Evolutionary conservation across 2,113 vertebrate genomes (phyloP), one percentile per base, ranked within the genome.

Genomic region (Lagopus muta): DNA sequence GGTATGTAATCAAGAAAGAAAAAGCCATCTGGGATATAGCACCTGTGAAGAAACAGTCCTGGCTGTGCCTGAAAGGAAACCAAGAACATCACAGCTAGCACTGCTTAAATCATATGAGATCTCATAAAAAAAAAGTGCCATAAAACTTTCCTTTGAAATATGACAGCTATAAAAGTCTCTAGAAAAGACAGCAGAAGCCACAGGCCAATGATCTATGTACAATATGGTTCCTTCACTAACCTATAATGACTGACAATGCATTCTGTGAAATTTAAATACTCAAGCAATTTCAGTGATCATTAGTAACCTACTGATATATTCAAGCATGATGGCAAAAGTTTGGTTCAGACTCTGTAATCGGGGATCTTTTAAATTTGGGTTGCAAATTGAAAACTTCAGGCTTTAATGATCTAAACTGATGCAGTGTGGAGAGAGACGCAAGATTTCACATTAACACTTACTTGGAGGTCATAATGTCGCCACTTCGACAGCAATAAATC

Each of bases 121-220:
- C 50, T 89, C 50, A 88, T 38, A 21, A 77, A 61, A 82, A 61
- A 82, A 82, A 84, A 28, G 32, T n/a, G 34, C 12, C 32, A 89
- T 91, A 88, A 95, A 92, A 43, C 6, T 67, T 71, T 71, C 6
- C 2, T 90, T 83, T 78, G 30, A 94, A 92, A 85, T 71, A 91
- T 30, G 27, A 82, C 72, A 86, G 79, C 32, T 50, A 48, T 57
- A 83, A 81, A 92, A 50, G 45, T 73, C 64, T 89, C 50, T 82
- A 42, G 36, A 86, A 90, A 77, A 71, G 71, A 64, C 55, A 86
- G 20, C 15, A 67, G 84, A 67, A 64, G 34, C 48, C 34, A 82
- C 57, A 75, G 61, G 72, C 20, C 79, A 90, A 36, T 57, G 72
- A 74, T 67, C 20, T 1, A 48, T n/a, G 47, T 36, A 88, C 64